These are phyloP conservation scores for Cylindroiulus punctatus DNA, from an alignment of 2,888 invertebrate species.

Conservation along the genomic window DNA sequence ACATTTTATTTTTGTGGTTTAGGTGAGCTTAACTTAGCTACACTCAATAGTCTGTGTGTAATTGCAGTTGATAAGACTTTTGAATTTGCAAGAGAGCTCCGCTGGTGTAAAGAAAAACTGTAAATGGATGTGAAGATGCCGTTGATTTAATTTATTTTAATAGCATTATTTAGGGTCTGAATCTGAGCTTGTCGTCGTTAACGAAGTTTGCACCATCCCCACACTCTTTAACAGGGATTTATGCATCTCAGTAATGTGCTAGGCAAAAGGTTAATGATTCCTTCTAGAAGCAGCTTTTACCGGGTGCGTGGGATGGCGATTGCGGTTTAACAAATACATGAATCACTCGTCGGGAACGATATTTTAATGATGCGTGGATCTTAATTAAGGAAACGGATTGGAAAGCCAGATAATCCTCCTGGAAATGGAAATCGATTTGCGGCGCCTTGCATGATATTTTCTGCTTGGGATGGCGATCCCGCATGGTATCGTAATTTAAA, in stretches of 20 bases:
- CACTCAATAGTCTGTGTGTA: too few relatives aligned
- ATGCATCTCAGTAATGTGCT: not conserved
- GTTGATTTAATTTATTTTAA: slow-evolving; percentile 6
- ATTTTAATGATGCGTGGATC: slow-evolving; percentile 34
- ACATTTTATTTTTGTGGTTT: too few relatives aligned
- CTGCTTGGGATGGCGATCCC: not conserved
- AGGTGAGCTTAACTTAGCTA: too few relatives aligned
- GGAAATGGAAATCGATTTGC: slow-evolving; percentile 1
- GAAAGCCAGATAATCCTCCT: slow-evolving; percentile 26
- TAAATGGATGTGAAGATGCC: not conserved
- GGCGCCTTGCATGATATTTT: not conserved
- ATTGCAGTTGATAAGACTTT: too few relatives aligned
- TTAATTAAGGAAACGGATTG: slow-evolving; percentile 28
- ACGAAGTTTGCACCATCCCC: not conserved
- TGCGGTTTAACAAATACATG: slow-evolving; percentile 34
- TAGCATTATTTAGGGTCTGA: not conserved
- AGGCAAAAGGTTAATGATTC: slow-evolving; percentile 15
- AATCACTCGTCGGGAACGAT: slow-evolving; percentile 8
- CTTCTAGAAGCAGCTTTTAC: not conserved
- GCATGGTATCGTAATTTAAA: not conserved
- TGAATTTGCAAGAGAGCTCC: too few relatives aligned
- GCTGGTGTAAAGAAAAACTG: not conserved
- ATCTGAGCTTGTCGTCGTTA: slow-evolving; percentile 12
- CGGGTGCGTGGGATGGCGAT: not conserved
- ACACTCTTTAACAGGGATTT: not conserved